phyloP scores from a whole-genome alignment of 2,888 invertebrate species.

The Chelonus formosanus region DNA sequence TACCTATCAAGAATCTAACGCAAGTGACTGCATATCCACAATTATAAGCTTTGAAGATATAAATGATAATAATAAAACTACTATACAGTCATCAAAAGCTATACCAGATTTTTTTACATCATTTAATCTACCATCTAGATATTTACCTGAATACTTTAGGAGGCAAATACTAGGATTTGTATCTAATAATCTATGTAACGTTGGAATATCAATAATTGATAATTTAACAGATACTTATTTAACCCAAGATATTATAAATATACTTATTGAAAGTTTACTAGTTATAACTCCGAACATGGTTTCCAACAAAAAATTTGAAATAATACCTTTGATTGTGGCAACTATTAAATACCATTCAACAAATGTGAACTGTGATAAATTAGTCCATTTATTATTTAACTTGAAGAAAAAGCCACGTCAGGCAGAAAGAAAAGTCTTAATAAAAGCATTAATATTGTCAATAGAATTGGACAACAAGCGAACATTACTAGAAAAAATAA shows the following conservation, averaged over 20 bases:
- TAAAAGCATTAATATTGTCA: conserved; percentile 67
- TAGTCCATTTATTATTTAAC: conserved; percentile 75
- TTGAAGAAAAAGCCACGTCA: conserved; percentile 76
- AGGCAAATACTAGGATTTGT: conserved; percentile 68
- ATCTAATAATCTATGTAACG: conserved; percentile 61
- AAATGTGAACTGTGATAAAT: conserved; percentile 70
- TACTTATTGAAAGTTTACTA: conserved; percentile 69
- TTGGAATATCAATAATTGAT: conserved; percentile 58
- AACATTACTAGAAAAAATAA: conserved; percentile 69
- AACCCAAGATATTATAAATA: conserved; percentile 65
- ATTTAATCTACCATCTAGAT: too few relatives aligned
- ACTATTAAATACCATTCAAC: conserved; percentile 71
- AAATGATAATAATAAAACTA: too few relatives aligned
- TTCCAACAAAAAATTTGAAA: conserved; percentile 75
- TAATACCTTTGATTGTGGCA: conserved; percentile 73
- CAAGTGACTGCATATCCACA: conserved; percentile 46
- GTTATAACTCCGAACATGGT: conserved; percentile 75
- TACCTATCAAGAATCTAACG: conserved; percentile 54
- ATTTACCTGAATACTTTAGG: conserved; percentile 67
- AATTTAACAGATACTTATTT: conserved; percentile 61
- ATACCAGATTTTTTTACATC: too few relatives aligned
- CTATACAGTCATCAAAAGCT: too few relatives aligned
- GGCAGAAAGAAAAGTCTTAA: conserved; percentile 71
- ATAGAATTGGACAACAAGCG: conserved; percentile 62
- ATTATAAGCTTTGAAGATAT: too few relatives aligned